Conservation (phyloP, 1,140 invertebrate species). For the Procambarus clarkii region DNA sequence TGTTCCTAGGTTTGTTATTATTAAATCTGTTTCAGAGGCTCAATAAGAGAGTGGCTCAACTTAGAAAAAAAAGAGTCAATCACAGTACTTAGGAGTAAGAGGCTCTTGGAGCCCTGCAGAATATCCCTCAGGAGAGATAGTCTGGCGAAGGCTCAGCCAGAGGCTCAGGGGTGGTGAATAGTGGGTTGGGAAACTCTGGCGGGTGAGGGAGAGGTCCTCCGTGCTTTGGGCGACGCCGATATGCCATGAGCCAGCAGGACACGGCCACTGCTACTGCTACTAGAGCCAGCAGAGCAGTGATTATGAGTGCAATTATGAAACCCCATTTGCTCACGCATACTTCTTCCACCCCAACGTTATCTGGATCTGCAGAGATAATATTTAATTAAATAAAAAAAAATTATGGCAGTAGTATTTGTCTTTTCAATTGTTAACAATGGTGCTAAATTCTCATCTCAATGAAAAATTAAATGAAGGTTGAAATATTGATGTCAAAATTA, state of each 20-base stretch:
- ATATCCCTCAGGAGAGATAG: slow-evolving; percentile 79
- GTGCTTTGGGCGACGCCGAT: slow-evolving; percentile 88
- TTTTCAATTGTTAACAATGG: no score
- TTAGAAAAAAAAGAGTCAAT: slow-evolving; percentile 31
- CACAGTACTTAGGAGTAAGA: slow-evolving; percentile 45
- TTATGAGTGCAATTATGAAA: slow-evolving; percentile 92
- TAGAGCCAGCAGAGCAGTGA: slow-evolving; percentile 92
- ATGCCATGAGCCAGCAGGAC: slow-evolving; percentile 96
- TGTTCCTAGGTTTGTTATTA: not conserved
- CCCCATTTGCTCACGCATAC: slow-evolving; percentile 95
- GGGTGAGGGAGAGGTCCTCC: slow-evolving; percentile 94
- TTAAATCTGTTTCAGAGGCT: not conserved
- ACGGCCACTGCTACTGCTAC: slow-evolving; percentile 95
- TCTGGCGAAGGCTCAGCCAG: slow-evolving; percentile 87
- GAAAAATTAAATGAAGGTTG: no score
- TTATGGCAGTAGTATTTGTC: not conserved
- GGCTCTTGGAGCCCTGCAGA: not conserved
- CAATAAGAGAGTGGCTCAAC: not conserved
- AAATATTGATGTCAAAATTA: no score
- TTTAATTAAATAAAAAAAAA: not conserved
- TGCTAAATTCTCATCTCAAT: no score
- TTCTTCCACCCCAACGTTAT: slow-evolving; percentile 79
- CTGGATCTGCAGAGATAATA: not conserved
- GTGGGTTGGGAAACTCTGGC: slow-evolving; percentile 94
- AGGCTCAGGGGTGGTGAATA: slow-evolving; percentile 90